phyloP scores from a whole-genome alignment of 2,888 invertebrate species.

The Drosophila colorata region DNA sequence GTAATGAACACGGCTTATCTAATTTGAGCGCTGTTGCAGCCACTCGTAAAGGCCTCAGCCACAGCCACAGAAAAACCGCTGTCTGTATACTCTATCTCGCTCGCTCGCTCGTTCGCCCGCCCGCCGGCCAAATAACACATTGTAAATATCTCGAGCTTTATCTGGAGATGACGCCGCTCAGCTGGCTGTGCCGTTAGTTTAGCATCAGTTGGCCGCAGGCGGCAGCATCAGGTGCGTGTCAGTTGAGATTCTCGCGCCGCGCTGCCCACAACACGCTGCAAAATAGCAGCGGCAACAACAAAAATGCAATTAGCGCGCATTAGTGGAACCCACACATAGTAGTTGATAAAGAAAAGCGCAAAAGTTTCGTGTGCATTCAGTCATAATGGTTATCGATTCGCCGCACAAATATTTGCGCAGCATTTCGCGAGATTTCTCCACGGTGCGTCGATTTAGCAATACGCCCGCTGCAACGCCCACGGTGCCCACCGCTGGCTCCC shows the following conservation, averaged over 20 bases:
- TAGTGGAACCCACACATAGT: constrained; percentile 27
- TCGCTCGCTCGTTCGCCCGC: constrained; percentile 8
- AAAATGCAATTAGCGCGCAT: constrained; percentile 51
- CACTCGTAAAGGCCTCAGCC: no score
- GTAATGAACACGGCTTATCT: constrained; percentile 54
- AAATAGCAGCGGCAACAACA: constrained; percentile 2
- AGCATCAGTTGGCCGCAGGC: constrained; percentile 24
- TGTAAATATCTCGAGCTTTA: constrained; percentile 41
- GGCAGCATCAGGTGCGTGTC: constrained; percentile 49
- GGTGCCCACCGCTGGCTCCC: constrained; percentile 14
- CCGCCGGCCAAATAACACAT: constrained; percentile 23
- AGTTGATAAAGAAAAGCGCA: not conserved
- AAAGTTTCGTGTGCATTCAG: constrained; percentile 1
- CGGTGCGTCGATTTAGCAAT: constrained; percentile 79
- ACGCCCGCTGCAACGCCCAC: constrained; percentile 55
- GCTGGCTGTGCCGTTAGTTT: constrained; percentile 24
- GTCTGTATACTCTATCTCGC: no score
- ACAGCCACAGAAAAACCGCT: not conserved
- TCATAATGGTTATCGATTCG: constrained; percentile 64
- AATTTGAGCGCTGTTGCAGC: constrained; percentile 42
- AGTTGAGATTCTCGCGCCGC: constrained; percentile 59
- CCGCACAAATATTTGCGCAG: constrained; percentile 78
- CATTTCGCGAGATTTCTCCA: constrained; percentile 79
- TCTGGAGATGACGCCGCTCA: constrained; percentile 28
- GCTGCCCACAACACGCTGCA: constrained; percentile 19